Evolutionary conservation across 2,113 vertebrate genomes (phyloP), one percentile per base, ranked within the genome.

Genomic region (Cyanoderma ruficeps): DNA sequence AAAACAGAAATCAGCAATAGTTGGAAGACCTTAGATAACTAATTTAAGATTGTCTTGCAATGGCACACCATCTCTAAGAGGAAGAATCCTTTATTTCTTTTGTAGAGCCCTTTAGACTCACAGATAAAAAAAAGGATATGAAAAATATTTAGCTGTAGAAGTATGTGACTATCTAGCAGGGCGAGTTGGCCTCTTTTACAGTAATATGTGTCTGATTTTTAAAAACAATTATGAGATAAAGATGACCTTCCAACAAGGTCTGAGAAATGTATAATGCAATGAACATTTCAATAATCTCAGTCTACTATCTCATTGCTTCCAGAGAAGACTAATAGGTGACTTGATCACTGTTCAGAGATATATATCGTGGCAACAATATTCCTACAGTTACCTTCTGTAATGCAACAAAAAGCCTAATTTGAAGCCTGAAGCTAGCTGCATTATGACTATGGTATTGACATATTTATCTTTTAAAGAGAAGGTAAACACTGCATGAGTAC

Each of bases 181-280:
- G 13, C 63, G 6, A 72, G 4, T 31, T 1, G 7, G 8, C 2
- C 0, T 30, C 5, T 75, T 83, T 75, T 70, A 50, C 0, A 3
- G 17, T 31, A 79, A 3, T 10, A 5, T 57, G 20, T 37, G 4
- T 7, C 33, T 39, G n/a, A 79, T 56, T 60, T 74, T 83, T 70
- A 42, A 79, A 87, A 83, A 1, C 0, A 39, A 16, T n/a, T 4
- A 35, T 61, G 17, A 60, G 9, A 41, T 75, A 71, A 87, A 76
- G 27, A 31, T 25, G 17, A 76, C 30, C 24, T 89, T 87, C n/a
- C 37, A 83, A 47, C 56, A 65, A 82, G 17, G 12, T 60, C 22
- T 69, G 49, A 50, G 35, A 90, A 81, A 77, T 49, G 24, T 23
- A 56, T 39, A 17, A 75, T 44, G 17, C 13, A 91, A 64, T n/a